Conservation (phyloP, 2,888 invertebrate genomes). For the Amphipoea oculea region DNA sequence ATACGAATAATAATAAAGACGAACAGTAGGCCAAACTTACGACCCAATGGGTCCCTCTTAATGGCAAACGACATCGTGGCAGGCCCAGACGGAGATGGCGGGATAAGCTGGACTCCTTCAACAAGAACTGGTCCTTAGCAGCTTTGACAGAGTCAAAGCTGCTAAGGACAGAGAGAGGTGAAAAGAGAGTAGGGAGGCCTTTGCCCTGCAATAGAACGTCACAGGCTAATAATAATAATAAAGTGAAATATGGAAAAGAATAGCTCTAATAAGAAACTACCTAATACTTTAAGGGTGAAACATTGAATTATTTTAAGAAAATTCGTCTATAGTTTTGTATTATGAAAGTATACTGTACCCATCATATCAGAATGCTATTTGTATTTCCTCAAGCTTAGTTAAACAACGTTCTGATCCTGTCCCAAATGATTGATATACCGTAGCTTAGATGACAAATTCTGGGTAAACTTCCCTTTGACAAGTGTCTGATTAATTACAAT, state of each 20-base stretch:
- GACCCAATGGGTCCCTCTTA: no score
- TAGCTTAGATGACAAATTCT: slow-evolving; percentile 19
- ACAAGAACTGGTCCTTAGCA: no score
- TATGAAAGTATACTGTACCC: not conserved
- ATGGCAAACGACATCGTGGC: no score
- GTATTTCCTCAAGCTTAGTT: slow-evolving; percentile 10
- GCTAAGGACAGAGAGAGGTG: no score
- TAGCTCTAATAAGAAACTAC: not conserved
- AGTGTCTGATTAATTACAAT: slow-evolving; percentile 45
- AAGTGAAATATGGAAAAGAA: not conserved
- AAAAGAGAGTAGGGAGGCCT: no score
- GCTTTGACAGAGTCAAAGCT: no score
- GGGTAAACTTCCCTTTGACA: slow-evolving; percentile 43
- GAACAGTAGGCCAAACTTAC: no score
- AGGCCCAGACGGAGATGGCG: no score
- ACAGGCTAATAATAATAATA: no score
- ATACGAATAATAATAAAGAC: no score
- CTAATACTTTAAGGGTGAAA: not conserved
- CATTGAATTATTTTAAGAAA: not conserved
- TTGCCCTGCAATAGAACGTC: no score
- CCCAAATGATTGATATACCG: slow-evolving; percentile 47
- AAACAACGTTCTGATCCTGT: slow-evolving; percentile 1
- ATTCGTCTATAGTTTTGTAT: not conserved
- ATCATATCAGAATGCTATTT: slow-evolving; percentile 12
- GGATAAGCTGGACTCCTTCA: no score